Percentiles rank a stretch among this genome's conserved stretches.
Conservation (phyloP, 2,797 vertebrate genomes). For the Psittacula derbiana region DNA sequence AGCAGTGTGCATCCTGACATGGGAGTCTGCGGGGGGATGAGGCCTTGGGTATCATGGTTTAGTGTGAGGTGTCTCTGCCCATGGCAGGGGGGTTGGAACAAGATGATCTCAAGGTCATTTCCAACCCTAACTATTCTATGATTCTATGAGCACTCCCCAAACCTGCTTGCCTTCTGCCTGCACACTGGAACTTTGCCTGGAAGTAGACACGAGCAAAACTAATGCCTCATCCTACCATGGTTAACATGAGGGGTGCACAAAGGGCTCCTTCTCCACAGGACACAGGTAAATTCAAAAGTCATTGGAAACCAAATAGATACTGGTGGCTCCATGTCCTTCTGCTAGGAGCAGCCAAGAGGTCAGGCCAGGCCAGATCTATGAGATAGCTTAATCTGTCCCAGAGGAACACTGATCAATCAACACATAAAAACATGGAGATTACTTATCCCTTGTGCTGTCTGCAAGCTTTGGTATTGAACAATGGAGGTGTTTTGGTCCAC, state of each 20-base stretch:
- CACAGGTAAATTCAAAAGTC: neutral
- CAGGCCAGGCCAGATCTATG: neutral
- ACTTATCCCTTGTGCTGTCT: neutral
- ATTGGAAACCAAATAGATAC: neutral
- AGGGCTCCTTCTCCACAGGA: neutral
- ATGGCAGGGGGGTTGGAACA: too few species aligned
- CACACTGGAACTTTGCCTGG: neutral
- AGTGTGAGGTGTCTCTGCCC: too few species aligned
- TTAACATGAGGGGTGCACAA: neutral
- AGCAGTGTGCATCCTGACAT: neutral
- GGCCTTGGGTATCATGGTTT: too few species aligned
- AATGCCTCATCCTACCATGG: neutral
- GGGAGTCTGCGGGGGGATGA: fast-evolving
- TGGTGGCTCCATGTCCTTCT: neutral
- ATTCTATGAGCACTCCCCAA: neutral
- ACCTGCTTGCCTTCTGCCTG: neutral
- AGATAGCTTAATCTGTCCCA: neutral
- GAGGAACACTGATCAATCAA: neutral
- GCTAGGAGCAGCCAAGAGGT: neutral
- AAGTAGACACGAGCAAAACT: neutral
- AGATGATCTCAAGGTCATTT: too few species aligned
- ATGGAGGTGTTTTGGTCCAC: neutral
- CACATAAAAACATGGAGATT: neutral
- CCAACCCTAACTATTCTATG: too few species aligned
- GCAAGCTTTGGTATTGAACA: neutral